A percentile compares a stretch with the other conserved stretches of the same genome.
These are phyloP conservation scores for Phyllotreta cruciferae DNA, from an alignment of 2,888 invertebrate genomes.

Conservation along the genomic window DNA sequence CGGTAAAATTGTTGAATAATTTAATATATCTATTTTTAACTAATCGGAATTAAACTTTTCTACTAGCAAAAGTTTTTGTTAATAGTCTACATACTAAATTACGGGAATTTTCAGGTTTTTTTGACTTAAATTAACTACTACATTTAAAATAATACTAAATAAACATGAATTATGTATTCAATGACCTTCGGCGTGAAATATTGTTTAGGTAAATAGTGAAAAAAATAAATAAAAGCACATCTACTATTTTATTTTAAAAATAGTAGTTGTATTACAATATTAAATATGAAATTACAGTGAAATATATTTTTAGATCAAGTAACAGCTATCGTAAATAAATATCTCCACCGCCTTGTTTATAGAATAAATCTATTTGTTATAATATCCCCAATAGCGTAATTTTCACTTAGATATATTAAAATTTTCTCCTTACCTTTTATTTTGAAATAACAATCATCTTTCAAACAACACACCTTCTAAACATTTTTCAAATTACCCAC, in stretches of 20 bases:
- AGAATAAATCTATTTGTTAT: not conserved
- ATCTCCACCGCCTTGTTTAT: not conserved
- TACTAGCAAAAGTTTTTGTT: no score
- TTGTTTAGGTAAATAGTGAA: no score
- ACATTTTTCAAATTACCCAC: not conserved
- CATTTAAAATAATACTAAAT: slow-evolving; percentile 3
- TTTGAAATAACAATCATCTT: slow-evolving; percentile 10
- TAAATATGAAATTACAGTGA: not conserved
- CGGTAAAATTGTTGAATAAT: slow-evolving; percentile 6
- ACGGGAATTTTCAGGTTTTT: no score
- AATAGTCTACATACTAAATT: no score
- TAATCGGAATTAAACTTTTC: no score
- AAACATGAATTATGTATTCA: slow-evolving; percentile 12
- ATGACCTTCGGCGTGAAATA: slow-evolving; percentile 4
- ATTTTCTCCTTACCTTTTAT: slow-evolving; percentile 15
- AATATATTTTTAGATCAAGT: not conserved
- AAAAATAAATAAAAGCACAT: no score
- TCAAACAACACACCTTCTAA: slow-evolving; percentile 11
- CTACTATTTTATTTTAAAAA: no score
- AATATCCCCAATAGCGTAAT: slow-evolving; percentile 2
- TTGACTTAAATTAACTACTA: slow-evolving; percentile 8
- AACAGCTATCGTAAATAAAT: no score
- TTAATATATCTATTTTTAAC: slow-evolving; percentile 7
- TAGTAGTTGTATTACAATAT: not conserved
- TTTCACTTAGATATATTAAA: slow-evolving; percentile 17